phyloP scores from a whole-genome alignment of 1,140 invertebrate genomes.

The Cydia splendana region DNA sequence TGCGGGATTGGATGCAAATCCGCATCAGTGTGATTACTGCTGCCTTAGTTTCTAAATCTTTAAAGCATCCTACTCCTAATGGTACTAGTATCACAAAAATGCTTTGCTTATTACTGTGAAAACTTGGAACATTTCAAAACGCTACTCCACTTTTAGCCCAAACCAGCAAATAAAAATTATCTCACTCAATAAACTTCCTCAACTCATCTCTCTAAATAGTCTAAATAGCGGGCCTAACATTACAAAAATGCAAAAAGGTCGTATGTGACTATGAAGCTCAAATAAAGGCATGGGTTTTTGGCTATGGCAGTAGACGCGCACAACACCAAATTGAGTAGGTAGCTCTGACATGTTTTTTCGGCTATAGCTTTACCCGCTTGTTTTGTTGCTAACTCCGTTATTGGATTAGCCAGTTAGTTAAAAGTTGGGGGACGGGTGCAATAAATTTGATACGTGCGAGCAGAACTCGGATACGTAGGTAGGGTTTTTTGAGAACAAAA shows the following conservation, averaged over 20 bases:
- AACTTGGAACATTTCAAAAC: too few species aligned
- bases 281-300: not conserved
- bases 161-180: not conserved
- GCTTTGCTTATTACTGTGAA: too few species aligned
- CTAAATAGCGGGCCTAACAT: not conserved
- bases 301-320: not conserved
- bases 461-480: not conserved
- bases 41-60: too few species aligned
- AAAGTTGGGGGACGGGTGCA: conserved; percentile 20
- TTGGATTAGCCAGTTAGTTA: conserved; percentile 12
- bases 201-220: not conserved
- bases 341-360: not conserved
- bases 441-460: conserved; percentile 21
- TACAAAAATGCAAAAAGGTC: not conserved
- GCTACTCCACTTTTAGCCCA: not conserved
- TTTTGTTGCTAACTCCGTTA: conserved; percentile 23
- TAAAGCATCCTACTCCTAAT: too few species aligned
- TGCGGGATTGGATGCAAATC: too few species aligned
- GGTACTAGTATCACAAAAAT: too few species aligned
- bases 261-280: not conserved
- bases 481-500: not conserved
- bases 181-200: not conserved
- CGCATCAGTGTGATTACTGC: too few species aligned
- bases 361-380: conserved; percentile 8
- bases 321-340: not conserved